Evolutionary conservation across 1,140 invertebrate genomes (phyloP).

Genomic region (Solen grandis): DNA sequence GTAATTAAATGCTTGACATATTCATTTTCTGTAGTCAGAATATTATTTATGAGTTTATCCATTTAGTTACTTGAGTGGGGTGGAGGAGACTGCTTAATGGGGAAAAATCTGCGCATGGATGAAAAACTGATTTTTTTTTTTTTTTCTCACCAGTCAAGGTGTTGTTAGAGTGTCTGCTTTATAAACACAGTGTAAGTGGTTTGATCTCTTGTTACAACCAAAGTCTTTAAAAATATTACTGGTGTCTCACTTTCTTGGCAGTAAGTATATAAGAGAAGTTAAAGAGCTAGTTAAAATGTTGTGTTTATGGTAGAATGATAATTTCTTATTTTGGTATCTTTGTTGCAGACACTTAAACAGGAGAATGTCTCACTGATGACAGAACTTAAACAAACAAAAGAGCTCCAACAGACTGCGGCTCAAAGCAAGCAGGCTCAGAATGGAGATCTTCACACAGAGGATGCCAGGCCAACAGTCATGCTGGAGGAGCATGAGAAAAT

Average conservation of each 20-base stretch:
- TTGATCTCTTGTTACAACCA: no score
- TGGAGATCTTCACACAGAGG: slow-evolving; percentile 82
- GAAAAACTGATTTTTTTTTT: no score
- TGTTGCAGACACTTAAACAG: slow-evolving; percentile 79
- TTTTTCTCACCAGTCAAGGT: no score
- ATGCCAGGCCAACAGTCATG: slow-evolving; percentile 83
- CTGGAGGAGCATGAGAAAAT: slow-evolving; percentile 71
- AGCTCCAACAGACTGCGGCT: slow-evolving; percentile 80
- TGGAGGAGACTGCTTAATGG: not conserved
- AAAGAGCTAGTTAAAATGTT: no score
- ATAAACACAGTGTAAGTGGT: no score
- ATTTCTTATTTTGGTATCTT: no score
- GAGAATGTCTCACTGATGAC: slow-evolving; percentile 81
- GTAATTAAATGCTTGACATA: not conserved
- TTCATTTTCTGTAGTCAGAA: not conserved
- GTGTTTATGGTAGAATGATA: no score
- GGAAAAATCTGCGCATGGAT: not conserved
- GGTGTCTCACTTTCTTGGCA: no score
- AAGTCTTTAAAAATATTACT: no score
- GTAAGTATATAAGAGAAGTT: no score
- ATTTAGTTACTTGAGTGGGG: not conserved
- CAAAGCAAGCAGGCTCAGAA: slow-evolving; percentile 75
- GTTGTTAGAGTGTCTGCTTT: no score
- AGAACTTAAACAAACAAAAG: slow-evolving; percentile 75
- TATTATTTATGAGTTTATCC: not conserved